Percentiles rank a stretch among this genome's conserved stretches.
Evolutionary conservation across 2,797 vertebrate genomes (phyloP).

Genomic region (Anisognathus igniventris): DNA sequence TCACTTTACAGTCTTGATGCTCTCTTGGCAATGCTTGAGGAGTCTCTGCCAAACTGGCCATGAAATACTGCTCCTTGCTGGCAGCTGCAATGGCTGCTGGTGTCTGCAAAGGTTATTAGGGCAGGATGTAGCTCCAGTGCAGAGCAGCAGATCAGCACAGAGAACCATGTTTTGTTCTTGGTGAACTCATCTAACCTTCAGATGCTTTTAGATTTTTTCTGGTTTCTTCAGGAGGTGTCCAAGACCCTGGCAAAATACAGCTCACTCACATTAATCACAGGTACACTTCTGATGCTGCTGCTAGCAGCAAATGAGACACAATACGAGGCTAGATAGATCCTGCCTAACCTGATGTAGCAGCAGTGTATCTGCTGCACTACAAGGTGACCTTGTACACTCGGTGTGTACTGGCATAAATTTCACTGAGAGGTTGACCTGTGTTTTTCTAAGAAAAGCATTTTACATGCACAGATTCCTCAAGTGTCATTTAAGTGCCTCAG

Average conservation of each 20-base stretch:
- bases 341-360: neutral
- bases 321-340: neutral
- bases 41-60: neutral
- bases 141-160: neutral
- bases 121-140: neutral
- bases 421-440: neutral
- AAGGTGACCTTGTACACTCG: neutral
- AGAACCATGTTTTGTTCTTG: neutral
- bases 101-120: neutral
- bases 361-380: neutral
- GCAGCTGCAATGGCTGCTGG: neutral
- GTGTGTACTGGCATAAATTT: neutral
- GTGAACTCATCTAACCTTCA: neutral
- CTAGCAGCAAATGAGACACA: neutral
- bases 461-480: neutral
- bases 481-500: neutral
- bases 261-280: neutral
- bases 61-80: neutral
- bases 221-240: neutral
- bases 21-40: neutral
- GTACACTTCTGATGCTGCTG: neutral
- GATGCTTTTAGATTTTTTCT: neutral
- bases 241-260: neutral
- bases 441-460: neutral
- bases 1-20: neutral